Base-by-base conservation (phyloP, 2,888 invertebrate species). In the Tricholauxania praeusta region DNA sequence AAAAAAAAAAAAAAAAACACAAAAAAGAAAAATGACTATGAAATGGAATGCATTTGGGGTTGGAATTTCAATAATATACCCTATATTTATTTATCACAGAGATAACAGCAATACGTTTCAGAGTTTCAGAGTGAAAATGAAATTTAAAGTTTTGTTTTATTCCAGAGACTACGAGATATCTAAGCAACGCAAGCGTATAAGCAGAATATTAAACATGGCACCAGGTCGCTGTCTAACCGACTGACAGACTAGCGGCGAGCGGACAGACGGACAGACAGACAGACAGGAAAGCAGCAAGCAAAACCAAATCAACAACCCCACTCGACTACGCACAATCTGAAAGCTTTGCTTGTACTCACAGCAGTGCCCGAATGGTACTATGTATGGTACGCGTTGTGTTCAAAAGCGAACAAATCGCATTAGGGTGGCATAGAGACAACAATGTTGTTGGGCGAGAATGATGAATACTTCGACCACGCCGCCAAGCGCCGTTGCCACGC, bases 351-450 rank as follows among this genome's bases (percentile, higher is more conserved):
- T 39, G 39, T 39, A 39, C 71, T 75, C 76, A 48, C 62, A 77
- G 73, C 74, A 74, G 19, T 22, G 6, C 59, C 7, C 62, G 19
- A 19, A 17, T 59, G 59, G 57, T 12, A 28, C 22, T 12, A n/a
- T 51, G 51, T 17, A 12, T 19, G 19, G 68, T 63, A 51, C 32
- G 62, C 71, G 71, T 32, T 63, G 55, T 71, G 71, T 71, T 69
- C 74, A 22, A 52, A 65, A 71, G n/a, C 74, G 28, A 32, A 51
- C 12, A 57, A 48, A 47, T 39, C 78, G 73, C 77, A 57, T 39
- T 80, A 82, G 82, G 82, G 83, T 82, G 82, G 80, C 80, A 76
- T 51, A 28, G 65, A 60, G 62, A 52, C 60, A n/a, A 52, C 39
- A 66, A 48, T 17, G 59, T 22, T 28, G 19, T 55, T 59, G 72